Conservation (phyloP, 2,888 invertebrate genomes). For the Andrena fulva region DNA sequence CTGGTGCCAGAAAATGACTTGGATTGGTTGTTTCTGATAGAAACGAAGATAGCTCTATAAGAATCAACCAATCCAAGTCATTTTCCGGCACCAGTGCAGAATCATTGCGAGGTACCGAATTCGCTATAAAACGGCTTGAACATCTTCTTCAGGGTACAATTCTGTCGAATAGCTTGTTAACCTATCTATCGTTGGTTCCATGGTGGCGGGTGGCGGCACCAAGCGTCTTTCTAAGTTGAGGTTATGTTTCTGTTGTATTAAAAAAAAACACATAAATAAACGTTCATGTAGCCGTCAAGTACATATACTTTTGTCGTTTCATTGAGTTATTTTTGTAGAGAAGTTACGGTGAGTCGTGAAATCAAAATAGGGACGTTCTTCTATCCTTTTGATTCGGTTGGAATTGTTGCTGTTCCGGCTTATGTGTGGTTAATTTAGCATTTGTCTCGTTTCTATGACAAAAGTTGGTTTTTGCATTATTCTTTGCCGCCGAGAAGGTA, state of each 20-base stretch:
- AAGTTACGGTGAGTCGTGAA: conserved; percentile 58
- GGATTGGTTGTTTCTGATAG: too few species aligned
- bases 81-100: too few species aligned
- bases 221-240: conserved; percentile 63
- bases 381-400: not conserved
- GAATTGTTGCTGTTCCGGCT: conserved; percentile 12
- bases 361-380: not conserved
- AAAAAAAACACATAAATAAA: conserved; percentile 60
- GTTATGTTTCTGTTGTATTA: conserved; percentile 64
- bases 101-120: too few species aligned
- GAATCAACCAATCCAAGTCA: too few species aligned
- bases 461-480: not conserved
- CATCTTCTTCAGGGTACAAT: not conserved
- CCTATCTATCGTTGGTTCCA: conserved; percentile 21
- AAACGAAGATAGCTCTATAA: too few species aligned
- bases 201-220: conserved; percentile 58
- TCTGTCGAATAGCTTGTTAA: not conserved
- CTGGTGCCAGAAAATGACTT: too few species aligned
- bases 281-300: conserved; percentile 66
- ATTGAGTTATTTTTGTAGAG: conserved; percentile 65
- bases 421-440: not conserved
- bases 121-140: too few species aligned
- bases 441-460: conserved; percentile 18
- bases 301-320: conserved; percentile 49
- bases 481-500: not conserved